phyloP scores from a whole-genome alignment of 1,140 invertebrate genomes.

The Solen grandis region DNA sequence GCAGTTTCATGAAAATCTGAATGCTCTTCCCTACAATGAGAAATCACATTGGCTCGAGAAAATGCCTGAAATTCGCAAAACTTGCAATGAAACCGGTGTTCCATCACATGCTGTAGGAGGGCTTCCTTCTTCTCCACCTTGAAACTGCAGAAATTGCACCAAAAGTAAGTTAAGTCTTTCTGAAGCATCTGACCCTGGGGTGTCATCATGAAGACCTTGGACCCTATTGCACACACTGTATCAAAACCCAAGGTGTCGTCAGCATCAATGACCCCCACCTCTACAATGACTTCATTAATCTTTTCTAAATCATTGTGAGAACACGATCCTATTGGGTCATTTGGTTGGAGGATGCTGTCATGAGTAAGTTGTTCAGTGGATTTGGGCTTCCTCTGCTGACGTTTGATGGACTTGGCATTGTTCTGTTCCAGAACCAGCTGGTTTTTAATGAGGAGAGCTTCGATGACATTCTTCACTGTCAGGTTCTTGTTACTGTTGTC shows the following conservation, averaged over 20 bases:
- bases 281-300: conserved; percentile 66
- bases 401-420: conserved; percentile 64
- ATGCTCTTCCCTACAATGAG: conserved; percentile 68
- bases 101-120: conserved; percentile 70
- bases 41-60: conserved; percentile 72
- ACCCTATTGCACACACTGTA: conserved; percentile 71
- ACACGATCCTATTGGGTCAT: conserved; percentile 65
- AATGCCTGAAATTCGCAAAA: conserved; percentile 75
- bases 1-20: conserved; percentile 65
- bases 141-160: conserved; percentile 77
- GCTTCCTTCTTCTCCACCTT: conserved; percentile 64
- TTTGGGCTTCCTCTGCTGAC: conserved; percentile 56
- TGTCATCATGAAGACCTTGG: conserved; percentile 63
- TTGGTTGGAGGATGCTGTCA: conserved; percentile 59
- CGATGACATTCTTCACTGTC: conserved; percentile 66
- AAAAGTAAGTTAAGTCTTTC: conserved; percentile 70
- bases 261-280: conserved; percentile 60
- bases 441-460: conserved; percentile 69
- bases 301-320: conserved; percentile 64
- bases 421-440: conserved; percentile 66
- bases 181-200: conserved; percentile 58
- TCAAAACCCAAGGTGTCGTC: conserved; percentile 65
- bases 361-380: conserved; percentile 1
- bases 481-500: conserved; percentile 46
- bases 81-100: conserved; percentile 74